A percentile compares a stretch with the other conserved stretches of the same genome.
Conservation (phyloP, 1,140 invertebrate species). For the Eciton burchellii region DNA sequence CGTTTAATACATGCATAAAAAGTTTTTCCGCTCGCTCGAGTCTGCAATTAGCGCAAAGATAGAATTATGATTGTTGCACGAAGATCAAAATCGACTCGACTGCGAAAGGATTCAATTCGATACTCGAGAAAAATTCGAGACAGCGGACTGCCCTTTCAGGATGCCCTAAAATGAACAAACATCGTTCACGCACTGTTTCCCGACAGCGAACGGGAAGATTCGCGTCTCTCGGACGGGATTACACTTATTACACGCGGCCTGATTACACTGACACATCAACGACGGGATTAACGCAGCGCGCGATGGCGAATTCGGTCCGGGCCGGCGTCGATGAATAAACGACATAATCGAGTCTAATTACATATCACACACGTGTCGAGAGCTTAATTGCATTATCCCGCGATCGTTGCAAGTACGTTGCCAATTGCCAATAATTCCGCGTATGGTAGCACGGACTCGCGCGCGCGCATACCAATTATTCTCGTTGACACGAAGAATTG, state of each 20-base stretch:
- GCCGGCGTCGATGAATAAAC: slow-evolving; percentile 26
- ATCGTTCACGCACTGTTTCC: no score
- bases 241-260: slow-evolving; percentile 46
- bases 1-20: no score
- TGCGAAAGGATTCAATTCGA: no score
- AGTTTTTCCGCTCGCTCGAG: no score
- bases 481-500: slow-evolving; percentile 13
- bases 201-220: slow-evolving; percentile 64
- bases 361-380: no score
- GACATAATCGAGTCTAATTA: slow-evolving; percentile 30
- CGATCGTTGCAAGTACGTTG: neutral
- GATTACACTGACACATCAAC: slow-evolving; percentile 61
- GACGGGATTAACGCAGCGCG: slow-evolving; percentile 39
- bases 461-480: neutral
- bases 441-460: no score
- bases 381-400: slow-evolving; percentile 25
- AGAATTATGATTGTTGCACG: no score
- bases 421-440: neutral
- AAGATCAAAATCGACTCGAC: no score
- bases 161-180: no score
- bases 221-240: slow-evolving; percentile 44
- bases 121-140: no score
- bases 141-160: no score
- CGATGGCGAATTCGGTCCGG: slow-evolving; percentile 28
- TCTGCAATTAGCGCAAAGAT: neutral